A percentile compares a stretch with the other conserved stretches of the same genome.
Conservation (phyloP, 2,797 vertebrate species). For the Ammospiza maritima region DNA sequence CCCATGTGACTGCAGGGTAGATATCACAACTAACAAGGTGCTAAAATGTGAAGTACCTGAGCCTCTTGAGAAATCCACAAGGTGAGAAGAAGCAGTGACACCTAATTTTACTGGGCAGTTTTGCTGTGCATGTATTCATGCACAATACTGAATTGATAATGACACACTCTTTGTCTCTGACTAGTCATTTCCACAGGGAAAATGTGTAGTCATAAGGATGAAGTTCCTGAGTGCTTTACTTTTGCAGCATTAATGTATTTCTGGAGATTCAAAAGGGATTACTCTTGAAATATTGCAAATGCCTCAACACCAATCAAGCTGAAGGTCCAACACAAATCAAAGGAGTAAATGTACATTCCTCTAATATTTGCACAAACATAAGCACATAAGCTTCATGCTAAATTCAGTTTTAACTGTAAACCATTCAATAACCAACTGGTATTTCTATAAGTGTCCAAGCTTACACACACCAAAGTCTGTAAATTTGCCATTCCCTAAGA, state of each 20-base stretch:
- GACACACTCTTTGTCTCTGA: neutral
- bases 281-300: neutral
- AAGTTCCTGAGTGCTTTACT: neutral
- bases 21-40: neutral
- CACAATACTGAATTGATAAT: neutral
- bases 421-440: neutral
- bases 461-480: neutral
- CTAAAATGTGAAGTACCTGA: neutral
- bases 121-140: neutral
- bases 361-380: neutral
- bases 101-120: neutral
- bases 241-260: neutral
- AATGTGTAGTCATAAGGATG: neutral
- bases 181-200: neutral
- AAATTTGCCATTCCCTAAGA: neutral
- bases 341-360: neutral
- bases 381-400: neutral
- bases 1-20: neutral
- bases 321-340: neutral
- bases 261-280: neutral
- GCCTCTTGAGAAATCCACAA: neutral
- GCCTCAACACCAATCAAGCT: neutral
- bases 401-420: neutral
- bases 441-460: neutral
- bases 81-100: neutral